Base-by-base conservation (phyloP, 2,888 invertebrate genomes). In the Sinelater perroti region DNA sequence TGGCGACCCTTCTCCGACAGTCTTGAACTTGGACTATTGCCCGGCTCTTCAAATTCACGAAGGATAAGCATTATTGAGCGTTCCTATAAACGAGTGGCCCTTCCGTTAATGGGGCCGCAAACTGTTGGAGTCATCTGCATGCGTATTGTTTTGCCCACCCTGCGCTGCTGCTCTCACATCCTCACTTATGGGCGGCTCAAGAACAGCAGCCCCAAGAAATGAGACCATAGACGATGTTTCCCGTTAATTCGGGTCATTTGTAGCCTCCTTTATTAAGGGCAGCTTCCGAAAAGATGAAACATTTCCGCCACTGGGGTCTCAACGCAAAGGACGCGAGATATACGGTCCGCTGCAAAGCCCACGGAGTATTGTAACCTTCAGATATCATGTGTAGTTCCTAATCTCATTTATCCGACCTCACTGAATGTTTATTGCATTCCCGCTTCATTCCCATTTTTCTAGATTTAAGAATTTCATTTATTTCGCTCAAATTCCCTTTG, bases 381-480 rank as follows among this genome's bases (percentile, higher is more conserved):
- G 4, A 11, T 7, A 33, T 33, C 33, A 13, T 13, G 7, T 14
- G n/a, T 33, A 16, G 17, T 35, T 33, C 33, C 6, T 17, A 35
- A 35, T 4, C 14, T 7, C 17, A 35, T 35, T 14, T 8, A 35
- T 14, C 35, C 35, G 18, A 35, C 6, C 35, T 35, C 18, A 35
- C 35, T 35, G 18, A 35, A 35, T 35, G 35, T 35, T 35, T 35
- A 35, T 35, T 35, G 18, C 35, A 35, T 35, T 35, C 35, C 18
- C 18, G 35, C 35, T 11, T 17, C 35, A 18, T 35, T 35, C 14
- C 10, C 35, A 3, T 14, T 35, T 10, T 14, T 14, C 35, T 35
- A 35, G 35, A 17, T 35, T 35, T 35, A 35, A 18, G 35, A 35
- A 35, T 35, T 35, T 35, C 35, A 3, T 35, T 35, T 35, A 35